Evolutionary conservation across 2,888 invertebrate genomes (phyloP), one percentile per base, ranked within the genome.

Genomic region (Drosophila rubida): DNA sequence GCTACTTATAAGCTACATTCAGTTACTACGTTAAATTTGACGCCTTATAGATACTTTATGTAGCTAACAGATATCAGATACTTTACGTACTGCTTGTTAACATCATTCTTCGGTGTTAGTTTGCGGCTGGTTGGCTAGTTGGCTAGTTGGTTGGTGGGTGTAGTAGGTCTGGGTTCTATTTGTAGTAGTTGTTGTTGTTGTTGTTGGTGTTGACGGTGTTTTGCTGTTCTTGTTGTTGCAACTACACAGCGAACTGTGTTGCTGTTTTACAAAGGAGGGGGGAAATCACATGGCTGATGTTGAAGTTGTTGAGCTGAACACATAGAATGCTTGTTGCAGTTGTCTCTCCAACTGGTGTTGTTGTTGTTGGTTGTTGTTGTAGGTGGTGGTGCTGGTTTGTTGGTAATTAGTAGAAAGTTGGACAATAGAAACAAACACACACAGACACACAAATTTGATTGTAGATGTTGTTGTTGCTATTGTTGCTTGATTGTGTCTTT

Each of bases 101-200:
- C 82, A 82, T 87, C 82, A 82, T 82, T 82, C 82, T 87, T 87
- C 82, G 82, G 63, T 78, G 79, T 82, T 87, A 82, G 85, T 82
- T 78, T 58, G 79, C 85, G 65, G 84, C 79, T 82, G 79, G 76
- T 73, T 72, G 65, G 84, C 79, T 82, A 72, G 73, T 72, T 72
- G 58, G 53, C 32, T 62, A 66, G 27, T 65, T 60, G 63, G 60
- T 66, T 30, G 30, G 11, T 32, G 77, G 77, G 69, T 70, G 58
- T 69, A 58, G n/a, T 32, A 11, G 79, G 53, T 75, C 53, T 62
- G 67, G 85, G 66, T 61, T 64, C 60, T 64, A 22, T 45, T 70
- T 63, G 53, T 51, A 37, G 41, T 60, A 5, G 54, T 65, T 57
- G 57, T 42, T 73, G 50, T 32, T 32, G 30, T 32, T n/a, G n/a